Evolutionary conservation across 2,888 invertebrate genomes (phyloP), one percentile per base, ranked within the genome.

Genomic region (Erebia ligea): DNA sequence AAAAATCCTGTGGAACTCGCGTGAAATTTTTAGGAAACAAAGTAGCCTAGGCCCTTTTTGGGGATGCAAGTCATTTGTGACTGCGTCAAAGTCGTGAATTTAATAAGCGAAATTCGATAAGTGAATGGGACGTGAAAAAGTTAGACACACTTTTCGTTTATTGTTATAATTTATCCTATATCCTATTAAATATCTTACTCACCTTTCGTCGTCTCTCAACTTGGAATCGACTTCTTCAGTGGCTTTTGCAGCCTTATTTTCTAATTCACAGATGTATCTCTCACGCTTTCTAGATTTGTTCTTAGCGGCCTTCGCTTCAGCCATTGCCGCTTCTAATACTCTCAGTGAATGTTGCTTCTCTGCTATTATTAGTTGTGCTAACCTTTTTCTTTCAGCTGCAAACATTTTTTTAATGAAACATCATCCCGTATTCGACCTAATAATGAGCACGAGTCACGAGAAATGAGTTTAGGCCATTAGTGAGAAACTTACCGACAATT

Each of bases 301-400:
- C 73, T 89, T 90, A 34, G 89, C 87, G 0, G 88, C 91, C 71
- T 90, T 89, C 0, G 93, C 88, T 76, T 93, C 93, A 0, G 91
- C 90, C 88, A 92, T 92, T 0, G 93, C 93, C 0, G 90, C 91
- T 76, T 92, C 91, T 8, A 93, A 77, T 1, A 92, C 91, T 61
- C 91, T 80, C 3, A 92, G 76, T 0, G 92, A 91, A 73, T 93
- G 93, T 68, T 93, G 92, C 70, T 93, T 92, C 70, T 92, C 93
- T 0, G 91, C 92, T 78, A 92, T 84, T 81, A 92, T 92, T n/a
- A 93, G 78, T 69, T 92, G 92, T 0, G 92, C 90, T 25, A 93
- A 76, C 25, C 93, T 82, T 78, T 92, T 91, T 13, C 92, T 86
- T 78, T 93, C 93, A 52, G 93, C 93, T 93, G 6, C 13, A 62